Conservation (phyloP, 2,888 invertebrate species). For the Drosophila pseudotalamancana region DNA sequence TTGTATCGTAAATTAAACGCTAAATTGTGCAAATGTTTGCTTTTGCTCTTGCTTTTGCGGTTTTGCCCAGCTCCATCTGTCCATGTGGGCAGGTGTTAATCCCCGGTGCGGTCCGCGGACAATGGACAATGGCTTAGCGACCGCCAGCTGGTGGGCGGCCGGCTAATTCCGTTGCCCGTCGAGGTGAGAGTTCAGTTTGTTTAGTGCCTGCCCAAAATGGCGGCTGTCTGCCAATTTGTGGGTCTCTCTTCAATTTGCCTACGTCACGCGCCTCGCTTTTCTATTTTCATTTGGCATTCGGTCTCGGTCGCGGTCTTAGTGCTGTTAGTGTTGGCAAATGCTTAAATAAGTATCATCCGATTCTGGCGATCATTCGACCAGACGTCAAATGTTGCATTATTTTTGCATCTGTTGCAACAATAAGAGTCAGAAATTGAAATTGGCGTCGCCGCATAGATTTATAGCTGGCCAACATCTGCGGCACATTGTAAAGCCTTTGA, state of each 20-base stretch:
- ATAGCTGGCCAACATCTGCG: conserved; percentile 58
- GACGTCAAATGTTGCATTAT: conserved; percentile 48
- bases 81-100: conserved; percentile 53
- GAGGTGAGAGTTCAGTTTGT: conserved; percentile 73
- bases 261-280: background rate
- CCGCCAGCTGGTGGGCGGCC: background rate
- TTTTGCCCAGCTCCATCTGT: background rate
- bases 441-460: conserved; percentile 45
- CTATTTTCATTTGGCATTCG: conserved; percentile 13
- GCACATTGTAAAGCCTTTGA: conserved; percentile 56
- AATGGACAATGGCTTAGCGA: conserved; percentile 27
- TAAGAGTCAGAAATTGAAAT: conserved; percentile 35
- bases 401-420: conserved; percentile 41
- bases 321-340: conserved; percentile 13
- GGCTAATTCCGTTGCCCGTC: conserved; percentile 12
- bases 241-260: background rate
- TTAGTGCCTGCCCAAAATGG: conserved; percentile 59
- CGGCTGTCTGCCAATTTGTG: conserved; percentile 52
- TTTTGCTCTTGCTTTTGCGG: conserved; percentile 48
- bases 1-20: conserved; percentile 75
- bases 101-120: conserved; percentile 11
- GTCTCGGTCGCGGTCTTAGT: no score
- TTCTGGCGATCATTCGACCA: background rate
- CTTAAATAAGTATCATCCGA: conserved; percentile 13
- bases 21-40: conserved; percentile 60